phyloP scores from a whole-genome alignment of 1,140 invertebrate species.

The Drosophila dunni region DNA sequence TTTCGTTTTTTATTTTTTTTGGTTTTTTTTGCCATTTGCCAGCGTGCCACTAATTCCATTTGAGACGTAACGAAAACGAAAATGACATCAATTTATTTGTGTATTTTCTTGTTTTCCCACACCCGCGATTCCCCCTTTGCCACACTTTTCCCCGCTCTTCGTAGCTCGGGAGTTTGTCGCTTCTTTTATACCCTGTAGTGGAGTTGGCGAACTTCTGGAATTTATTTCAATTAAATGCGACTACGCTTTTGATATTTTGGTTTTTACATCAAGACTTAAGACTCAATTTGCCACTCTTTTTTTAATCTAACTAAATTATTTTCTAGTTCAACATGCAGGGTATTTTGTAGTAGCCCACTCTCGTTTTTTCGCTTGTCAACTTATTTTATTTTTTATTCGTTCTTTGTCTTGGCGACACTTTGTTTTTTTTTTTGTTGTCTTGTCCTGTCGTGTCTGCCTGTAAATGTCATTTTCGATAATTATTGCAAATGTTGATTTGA shows the following conservation, averaged over 20 bases:
- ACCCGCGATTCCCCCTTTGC: too few species aligned
- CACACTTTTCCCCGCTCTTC: conserved; percentile 2
- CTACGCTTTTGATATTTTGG: too few species aligned
- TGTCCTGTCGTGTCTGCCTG: background rate
- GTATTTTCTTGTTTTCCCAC: conserved; percentile 56
- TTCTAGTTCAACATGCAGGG: too few species aligned
- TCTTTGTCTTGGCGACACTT: background rate
- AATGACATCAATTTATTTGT: conserved; percentile 83
- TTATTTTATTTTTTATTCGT: conserved; percentile 3
- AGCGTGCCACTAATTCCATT: conserved; percentile 75
- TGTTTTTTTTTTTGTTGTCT: background rate
- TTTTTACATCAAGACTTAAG: too few species aligned
- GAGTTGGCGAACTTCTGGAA: too few species aligned
- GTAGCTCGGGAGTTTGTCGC: conserved; percentile 11
- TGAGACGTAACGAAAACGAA: conserved; percentile 81
- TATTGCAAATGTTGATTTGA: background rate
- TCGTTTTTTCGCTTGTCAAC: too few species aligned
- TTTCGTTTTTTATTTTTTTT: background rate
- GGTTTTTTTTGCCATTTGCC: conserved; percentile 13
- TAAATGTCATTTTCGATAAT: background rate
- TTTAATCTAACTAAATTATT: too few species aligned
- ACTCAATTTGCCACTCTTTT: too few species aligned
- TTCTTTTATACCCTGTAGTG: background rate
- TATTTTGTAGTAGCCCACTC: too few species aligned
- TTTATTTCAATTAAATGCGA: too few species aligned